Conservation (phyloP, 2,888 invertebrate species). For the Malthinus seriepunctatus region DNA sequence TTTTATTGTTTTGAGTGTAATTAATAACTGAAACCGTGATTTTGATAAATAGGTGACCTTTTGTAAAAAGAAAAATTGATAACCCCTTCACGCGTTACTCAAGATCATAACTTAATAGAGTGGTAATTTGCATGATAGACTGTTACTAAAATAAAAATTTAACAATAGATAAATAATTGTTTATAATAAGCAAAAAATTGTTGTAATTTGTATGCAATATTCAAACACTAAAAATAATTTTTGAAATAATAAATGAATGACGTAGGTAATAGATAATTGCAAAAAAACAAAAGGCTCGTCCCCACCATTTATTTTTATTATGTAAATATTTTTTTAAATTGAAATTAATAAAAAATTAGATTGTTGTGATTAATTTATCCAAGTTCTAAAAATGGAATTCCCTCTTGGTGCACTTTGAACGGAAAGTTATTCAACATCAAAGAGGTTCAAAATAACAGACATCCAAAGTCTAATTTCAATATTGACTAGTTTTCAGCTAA, state of each 20-base stretch:
- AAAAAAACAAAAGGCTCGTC: no score
- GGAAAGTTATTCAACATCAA: no score
- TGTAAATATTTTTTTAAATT: neutral
- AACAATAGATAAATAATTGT: slow-evolving; percentile 1
- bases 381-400: slow-evolving; percentile 4
- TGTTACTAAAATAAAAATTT: slow-evolving; percentile 4
- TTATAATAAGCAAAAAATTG: no score
- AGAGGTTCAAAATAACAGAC: neutral
- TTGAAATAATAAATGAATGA: neutral
- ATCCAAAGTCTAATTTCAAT: neutral
- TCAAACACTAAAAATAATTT: neutral
- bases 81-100: neutral
- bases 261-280: no score
- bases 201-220: neutral
- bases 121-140: neutral
- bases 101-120: neutral
- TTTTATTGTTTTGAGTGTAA: neutral
- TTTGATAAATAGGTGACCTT: neutral
- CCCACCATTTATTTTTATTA: no score
- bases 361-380: neutral
- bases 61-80: neutral
- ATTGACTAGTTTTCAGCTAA: neutral
- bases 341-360: neutral
- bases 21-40: neutral
- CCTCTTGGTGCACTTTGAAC: neutral